These are phyloP conservation scores for Trichomalopsis sarcophagae DNA, from an alignment of 1,140 invertebrate genomes.

Conservation along the genomic window DNA sequence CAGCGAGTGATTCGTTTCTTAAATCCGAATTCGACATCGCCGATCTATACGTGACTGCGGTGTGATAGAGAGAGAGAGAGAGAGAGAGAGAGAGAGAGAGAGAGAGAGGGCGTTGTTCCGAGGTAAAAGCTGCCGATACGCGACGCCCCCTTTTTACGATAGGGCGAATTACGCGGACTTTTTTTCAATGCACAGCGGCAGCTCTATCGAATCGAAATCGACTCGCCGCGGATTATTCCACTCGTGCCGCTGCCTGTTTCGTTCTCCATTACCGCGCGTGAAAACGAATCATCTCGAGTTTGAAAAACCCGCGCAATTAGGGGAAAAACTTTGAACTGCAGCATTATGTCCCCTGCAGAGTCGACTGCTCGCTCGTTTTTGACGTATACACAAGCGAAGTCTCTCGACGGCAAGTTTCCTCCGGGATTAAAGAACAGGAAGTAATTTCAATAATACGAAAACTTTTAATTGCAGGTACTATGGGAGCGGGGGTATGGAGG, in stretches of 20 bases:
- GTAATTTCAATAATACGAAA: slow-evolving; percentile 39
- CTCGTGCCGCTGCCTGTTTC: too few relatives aligned
- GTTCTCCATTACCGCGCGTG: too few relatives aligned
- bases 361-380: neutral
- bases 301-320: slow-evolving; percentile 15
- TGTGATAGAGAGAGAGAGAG: neutral
- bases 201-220: too few relatives aligned
- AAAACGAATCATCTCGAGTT: neutral
- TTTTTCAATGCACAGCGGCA: too few relatives aligned
- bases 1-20: slow-evolving; percentile 37
- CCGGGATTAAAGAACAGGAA: slow-evolving; percentile 10
- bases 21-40: slow-evolving; percentile 23
- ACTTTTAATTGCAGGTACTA: slow-evolving; percentile 68
- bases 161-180: too few relatives aligned
- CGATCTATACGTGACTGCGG: slow-evolving; percentile 5
- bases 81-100: neutral
- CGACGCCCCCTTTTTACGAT: neutral
- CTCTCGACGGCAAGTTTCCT: neutral
- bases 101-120: neutral
- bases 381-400: neutral
- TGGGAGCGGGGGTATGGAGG: slow-evolving; percentile 75
- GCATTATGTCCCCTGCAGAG: neutral
- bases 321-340: neutral
- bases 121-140: neutral
- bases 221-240: too few relatives aligned